phyloP scores from a whole-genome alignment of 2,888 invertebrate genomes.

The Hydroisotoma schaefferi region DNA sequence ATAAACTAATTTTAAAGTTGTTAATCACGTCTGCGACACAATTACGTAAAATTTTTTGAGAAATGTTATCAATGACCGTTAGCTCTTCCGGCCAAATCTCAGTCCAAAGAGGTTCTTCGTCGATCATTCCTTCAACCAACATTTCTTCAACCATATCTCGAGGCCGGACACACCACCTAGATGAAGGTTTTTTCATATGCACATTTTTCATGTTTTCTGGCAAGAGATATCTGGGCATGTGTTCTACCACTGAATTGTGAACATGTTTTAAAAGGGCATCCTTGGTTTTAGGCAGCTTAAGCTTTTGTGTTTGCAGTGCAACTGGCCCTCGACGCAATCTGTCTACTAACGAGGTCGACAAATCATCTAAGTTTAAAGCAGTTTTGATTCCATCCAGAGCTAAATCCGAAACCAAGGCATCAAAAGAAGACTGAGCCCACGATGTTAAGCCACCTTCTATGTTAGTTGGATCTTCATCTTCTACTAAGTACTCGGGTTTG shows the following conservation, averaged over 20 bases:
- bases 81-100: constrained; percentile 45
- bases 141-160: constrained; percentile 44
- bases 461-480: constrained; percentile 4
- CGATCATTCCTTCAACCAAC: constrained; percentile 39
- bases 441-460: not conserved
- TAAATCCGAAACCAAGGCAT: constrained; percentile 26
- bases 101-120: constrained; percentile 45
- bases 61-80: constrained; percentile 26
- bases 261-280: constrained; percentile 22
- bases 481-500: not conserved
- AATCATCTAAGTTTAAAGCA: constrained; percentile 12
- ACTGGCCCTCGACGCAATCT: constrained; percentile 41
- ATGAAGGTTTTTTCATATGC: constrained; percentile 16
- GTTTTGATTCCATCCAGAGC: constrained; percentile 34
- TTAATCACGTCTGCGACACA: constrained; percentile 22
- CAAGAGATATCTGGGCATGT: constrained; percentile 26
- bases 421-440: constrained; percentile 17
- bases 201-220: not conserved
- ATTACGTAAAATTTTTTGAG: constrained; percentile 26
- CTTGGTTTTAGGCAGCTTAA: constrained; percentile 34
- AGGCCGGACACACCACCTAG: constrained; percentile 41
- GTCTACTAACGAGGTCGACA: constrained; percentile 22
- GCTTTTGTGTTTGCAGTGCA: constrained; percentile 32
- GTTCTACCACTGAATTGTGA: constrained; percentile 11
- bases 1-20: not conserved